Base-by-base conservation (phyloP, 2,888 invertebrate genomes). In the Aphelenchoides bicaudatus region DNA sequence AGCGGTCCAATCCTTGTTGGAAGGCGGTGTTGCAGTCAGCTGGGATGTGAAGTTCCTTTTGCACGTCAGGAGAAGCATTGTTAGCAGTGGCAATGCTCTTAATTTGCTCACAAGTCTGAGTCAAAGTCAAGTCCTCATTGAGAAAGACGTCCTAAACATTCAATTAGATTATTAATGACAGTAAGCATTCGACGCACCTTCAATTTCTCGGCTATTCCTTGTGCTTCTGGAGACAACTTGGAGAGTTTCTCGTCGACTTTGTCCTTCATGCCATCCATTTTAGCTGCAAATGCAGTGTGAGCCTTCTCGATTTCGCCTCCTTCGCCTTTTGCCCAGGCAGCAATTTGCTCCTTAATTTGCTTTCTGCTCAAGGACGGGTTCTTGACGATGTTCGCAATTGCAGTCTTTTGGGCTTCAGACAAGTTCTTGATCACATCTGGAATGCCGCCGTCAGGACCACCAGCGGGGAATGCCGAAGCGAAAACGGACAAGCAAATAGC, bases 271-370 rank as follows among this genome's bases (percentile, higher is more conserved):
- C n/a, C n/a, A 10, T n/a, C n/a, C n/a, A n/a, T n/a, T n/a, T n/a
- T 43, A n/a, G 16, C 34, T n/a, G n/a, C 34, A 10, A 34, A 34
- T 34, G 10, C 34, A n/a, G 10, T n/a, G 34, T n/a, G 10, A 10
- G 25, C 43, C 43, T 43, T 43, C 10, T 21, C 43, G 23, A 10
- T 43, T n/a, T 43, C 21, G 23, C 25, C 43, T n/a, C n/a, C n/a
- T 21, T 43, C 21, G 8, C 6, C 25, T n/a, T 43, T n/a, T 6
- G 43, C 43, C 43, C 43, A 43, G 6, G 10, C 23, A 10, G 16
- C 21, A 10, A 43, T 21, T 8, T 43, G 16, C 23, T 43, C 8
- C 25, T 43, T 6, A 25, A 43, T 43, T n/a, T 43, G 43, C 21
- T 8, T 25, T 21, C 25, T 43, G 16, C 21, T 19, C 43, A 43